Conservation (phyloP, 2,113 vertebrate species). For the Leptodactylus fuscus region DNA sequence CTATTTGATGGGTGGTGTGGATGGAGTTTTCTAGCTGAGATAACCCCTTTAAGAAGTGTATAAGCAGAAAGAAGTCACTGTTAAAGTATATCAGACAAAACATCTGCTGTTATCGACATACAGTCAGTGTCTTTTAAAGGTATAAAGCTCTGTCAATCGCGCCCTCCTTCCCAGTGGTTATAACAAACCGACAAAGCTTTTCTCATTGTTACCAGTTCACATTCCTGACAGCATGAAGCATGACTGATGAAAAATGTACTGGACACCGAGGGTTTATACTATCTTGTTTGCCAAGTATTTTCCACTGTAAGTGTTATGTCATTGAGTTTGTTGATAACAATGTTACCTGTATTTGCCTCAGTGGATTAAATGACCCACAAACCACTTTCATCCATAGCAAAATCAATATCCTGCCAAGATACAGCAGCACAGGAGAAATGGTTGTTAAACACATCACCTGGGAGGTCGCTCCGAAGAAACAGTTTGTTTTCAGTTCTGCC, state of each 20-base stretch:
- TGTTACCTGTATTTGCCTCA: constrained; percentile 87
- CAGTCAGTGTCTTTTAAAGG: background rate
- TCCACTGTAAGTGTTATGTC: constrained; percentile 88
- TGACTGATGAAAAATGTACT: constrained; percentile 93
- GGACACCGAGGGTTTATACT: constrained; percentile 82
- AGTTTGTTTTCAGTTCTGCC: constrained; percentile 68
- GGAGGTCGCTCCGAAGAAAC: constrained; percentile 65
- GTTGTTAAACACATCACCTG: constrained; percentile 78
- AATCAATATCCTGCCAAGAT: constrained; percentile 86
- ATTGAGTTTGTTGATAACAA: constrained; percentile 93
- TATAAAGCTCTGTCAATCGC: constrained; percentile 17
- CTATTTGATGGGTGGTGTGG: background rate
- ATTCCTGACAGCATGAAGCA: constrained; percentile 85
- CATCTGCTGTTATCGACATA: background rate
- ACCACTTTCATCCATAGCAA: constrained; percentile 89
- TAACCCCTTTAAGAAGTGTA: background rate
- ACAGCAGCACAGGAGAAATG: constrained; percentile 91
- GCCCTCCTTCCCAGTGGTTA: constrained; percentile 73
- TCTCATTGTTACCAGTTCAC: constrained; percentile 76
- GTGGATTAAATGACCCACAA: constrained; percentile 97
- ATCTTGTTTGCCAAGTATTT: constrained; percentile 86
- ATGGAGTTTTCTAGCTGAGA: background rate
- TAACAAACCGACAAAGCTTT: constrained; percentile 92
- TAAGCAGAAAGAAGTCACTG: background rate
- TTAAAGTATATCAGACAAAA: background rate